Percentiles rank a stretch among this genome's conserved stretches.
Conservation (phyloP, 2,888 invertebrate species). For the Emmelina monodactyla region DNA sequence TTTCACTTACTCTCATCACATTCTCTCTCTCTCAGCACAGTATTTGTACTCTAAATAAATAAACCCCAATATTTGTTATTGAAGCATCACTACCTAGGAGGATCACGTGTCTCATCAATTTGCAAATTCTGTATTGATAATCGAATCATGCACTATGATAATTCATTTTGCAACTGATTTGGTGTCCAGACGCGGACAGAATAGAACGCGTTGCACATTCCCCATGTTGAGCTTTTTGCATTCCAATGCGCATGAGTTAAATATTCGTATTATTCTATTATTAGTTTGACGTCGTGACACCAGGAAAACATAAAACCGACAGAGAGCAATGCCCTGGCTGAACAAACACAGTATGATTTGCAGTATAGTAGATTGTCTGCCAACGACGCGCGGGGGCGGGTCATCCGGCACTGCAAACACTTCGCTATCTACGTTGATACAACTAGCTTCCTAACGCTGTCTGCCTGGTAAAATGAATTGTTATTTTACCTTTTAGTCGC, state of each 20-base stretch:
- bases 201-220: not conserved
- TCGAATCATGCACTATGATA: not conserved
- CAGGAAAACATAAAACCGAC: conserved; percentile 61
- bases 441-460: conserved; percentile 31
- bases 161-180: not conserved
- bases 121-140: not conserved
- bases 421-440: conserved; percentile 39
- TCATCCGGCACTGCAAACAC: conserved; percentile 47
- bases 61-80: not conserved
- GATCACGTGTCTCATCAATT: not conserved
- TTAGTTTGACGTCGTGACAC: conserved; percentile 60
- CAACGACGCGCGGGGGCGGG: conserved; percentile 46
- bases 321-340: conserved; percentile 59
- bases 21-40: no score
- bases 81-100: not conserved
- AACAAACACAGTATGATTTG: conserved; percentile 61
- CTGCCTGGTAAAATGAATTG: conserved; percentile 24
- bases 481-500: conserved; percentile 20
- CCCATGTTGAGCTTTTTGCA: conserved; percentile 19
- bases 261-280: conserved; percentile 51
- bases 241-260: conserved; percentile 23
- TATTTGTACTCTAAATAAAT: not conserved
- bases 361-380: conserved; percentile 56
- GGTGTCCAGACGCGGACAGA: not conserved
- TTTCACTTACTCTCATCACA: no score